Evolutionary conservation across 2,888 invertebrate genomes (phyloP).

Genomic region (Noctua janthina): DNA sequence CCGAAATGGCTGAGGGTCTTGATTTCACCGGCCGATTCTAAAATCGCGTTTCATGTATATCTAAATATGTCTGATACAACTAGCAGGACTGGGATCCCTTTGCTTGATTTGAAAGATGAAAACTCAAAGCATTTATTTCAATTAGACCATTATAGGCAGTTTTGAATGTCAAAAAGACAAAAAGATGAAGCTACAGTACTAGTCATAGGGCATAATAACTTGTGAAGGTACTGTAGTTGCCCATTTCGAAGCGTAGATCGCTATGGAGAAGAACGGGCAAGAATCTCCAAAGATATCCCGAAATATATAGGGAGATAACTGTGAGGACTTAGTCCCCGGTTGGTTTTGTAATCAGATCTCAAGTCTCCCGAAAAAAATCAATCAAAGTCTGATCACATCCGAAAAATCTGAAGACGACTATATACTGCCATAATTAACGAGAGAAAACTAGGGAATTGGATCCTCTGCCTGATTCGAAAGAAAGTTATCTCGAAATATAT

Average conservation of each 20-base stretch:
- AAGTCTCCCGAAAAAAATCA: too few species aligned
- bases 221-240: too few species aligned
- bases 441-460: neutral
- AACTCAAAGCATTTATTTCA: too few species aligned
- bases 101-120: neutral
- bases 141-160: too few species aligned
- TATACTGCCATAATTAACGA: neutral
- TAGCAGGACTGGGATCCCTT: neutral
- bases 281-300: too few species aligned
- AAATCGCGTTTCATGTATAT: neutral
- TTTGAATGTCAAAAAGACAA: too few species aligned
- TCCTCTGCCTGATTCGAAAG: neutral
- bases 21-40: neutral
- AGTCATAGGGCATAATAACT: too few species aligned
- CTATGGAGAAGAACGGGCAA: too few species aligned
- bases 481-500: neutral
- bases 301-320: neutral
- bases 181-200: too few species aligned
- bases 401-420: neutral
- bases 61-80: neutral
- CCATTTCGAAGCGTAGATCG: too few species aligned
- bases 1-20: neutral
- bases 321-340: neutral
- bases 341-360: neutral
- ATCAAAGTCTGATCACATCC: neutral